phyloP scores from a whole-genome alignment of 2,888 invertebrate genomes.

The Brenthis daphne region DNA sequence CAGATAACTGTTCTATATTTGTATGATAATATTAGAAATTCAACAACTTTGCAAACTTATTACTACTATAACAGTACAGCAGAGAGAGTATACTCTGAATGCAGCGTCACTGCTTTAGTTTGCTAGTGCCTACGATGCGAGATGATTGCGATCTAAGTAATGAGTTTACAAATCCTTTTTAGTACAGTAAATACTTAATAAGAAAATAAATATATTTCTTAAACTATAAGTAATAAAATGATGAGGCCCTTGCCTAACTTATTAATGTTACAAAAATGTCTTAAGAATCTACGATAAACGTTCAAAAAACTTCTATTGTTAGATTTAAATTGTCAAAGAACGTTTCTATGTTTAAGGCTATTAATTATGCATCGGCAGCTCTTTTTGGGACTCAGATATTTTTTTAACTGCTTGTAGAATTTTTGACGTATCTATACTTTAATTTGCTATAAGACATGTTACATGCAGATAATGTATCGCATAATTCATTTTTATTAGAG shows the following conservation, averaged over 20 bases:
- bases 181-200: not conserved
- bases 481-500: constrained; percentile 26
- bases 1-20: not conserved
- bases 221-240: too few species aligned
- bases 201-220: too few species aligned
- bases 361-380: too few species aligned
- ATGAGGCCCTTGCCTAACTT: too few species aligned
- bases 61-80: constrained; percentile 14
- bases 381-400: too few species aligned
- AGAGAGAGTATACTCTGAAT: constrained; percentile 51
- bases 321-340: too few species aligned
- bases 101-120: constrained; percentile 65
- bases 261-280: too few species aligned
- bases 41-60: not conserved
- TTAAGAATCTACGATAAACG: too few species aligned
- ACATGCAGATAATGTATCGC: not conserved
- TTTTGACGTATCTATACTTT: not conserved
- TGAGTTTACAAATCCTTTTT: constrained; percentile 60
- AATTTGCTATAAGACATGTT: not conserved
- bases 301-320: too few species aligned
- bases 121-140: constrained; percentile 62
- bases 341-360: too few species aligned
- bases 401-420: too few species aligned
- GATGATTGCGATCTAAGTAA: constrained; percentile 70
- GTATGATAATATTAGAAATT: not conserved